Evolutionary conservation across 2,888 invertebrate genomes (phyloP), one percentile per base, ranked within the genome.

Genomic region (Diachrysia chrysitis): DNA sequence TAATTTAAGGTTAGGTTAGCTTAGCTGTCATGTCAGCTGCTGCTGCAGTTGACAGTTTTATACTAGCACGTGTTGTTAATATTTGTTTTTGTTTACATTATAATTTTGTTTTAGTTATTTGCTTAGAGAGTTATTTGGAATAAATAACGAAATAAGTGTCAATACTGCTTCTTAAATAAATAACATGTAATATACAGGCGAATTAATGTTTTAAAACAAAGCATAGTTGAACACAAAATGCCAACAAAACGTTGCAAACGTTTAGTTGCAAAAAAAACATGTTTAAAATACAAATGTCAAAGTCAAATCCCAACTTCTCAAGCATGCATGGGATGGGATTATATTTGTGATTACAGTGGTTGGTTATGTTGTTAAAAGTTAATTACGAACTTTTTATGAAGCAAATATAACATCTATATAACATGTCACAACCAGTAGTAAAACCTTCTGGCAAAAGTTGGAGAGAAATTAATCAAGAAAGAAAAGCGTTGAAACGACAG

Each of bases 381-480:
- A 23, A 29, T 3, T 19, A 21, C 1, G 10, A 14, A 16, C 32
- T 32, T 23, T 21, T 62, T 12, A 21, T 21, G 12, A 21, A 51
- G 12, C 14, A 19, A 48, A n/a, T 19, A 48, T n/a, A 42, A 42
- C 6, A 42, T n/a, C 6, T 51, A 7, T 23, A 17, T 21, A 19
- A 25, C 61, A 85, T 94, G 94, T 92, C 92, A 59, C 83, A 88
- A 73, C 80, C 87, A 51, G 66, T 78, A 53, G 65, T 80, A n/a
- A 91, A 94, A 82, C 87, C 95, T 60, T 86, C 91, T 35, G 96
- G 96, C 10, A 97, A 96, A 88, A 96, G 96, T 73, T 97, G 97
- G 97, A 96, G 97, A 84, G 97, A 97, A 91, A 95, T 97, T 63
- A 97, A 97, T 82, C 96, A 96, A 86, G 96, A 96, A 76, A 95